These are phyloP conservation scores for Sardina pilchardus DNA, from an alignment of 2,113 vertebrate genomes.

Conservation along the genomic window DNA sequence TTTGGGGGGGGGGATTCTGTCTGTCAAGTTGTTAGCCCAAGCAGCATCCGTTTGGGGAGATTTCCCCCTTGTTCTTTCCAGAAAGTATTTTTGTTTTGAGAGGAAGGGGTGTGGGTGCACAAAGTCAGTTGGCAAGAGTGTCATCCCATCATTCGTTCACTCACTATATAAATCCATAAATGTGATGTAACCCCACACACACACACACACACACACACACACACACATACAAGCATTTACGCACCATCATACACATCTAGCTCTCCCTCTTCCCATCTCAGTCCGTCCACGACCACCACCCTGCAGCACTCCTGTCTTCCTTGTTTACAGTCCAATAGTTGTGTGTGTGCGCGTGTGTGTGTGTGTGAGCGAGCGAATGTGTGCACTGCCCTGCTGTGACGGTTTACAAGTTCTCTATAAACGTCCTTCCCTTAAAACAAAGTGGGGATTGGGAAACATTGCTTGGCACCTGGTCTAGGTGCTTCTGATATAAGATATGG, in stretches of 20 bases:
- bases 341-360: slow-evolving; percentile 21
- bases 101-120: neutral
- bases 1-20: neutral
- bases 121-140: neutral
- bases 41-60: neutral
- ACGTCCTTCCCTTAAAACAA: neutral
- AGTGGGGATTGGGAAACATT: neutral
- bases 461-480: neutral
- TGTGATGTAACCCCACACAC: neutral
- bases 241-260: neutral
- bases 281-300: neutral
- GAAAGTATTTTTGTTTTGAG: neutral
- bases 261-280: neutral
- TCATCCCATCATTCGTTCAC: neutral
- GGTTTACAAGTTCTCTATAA: slow-evolving; percentile 32
- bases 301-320: neutral
- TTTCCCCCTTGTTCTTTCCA: neutral
- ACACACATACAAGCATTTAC: neutral
- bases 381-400: slow-evolving; percentile 31
- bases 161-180: neutral
- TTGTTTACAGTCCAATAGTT: slow-evolving; percentile 34
- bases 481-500: neutral
- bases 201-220: neutral
- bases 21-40: neutral
- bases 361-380: neutral